Conservation (phyloP, 2,888 invertebrate genomes). For the Orthosia gothica region DNA sequence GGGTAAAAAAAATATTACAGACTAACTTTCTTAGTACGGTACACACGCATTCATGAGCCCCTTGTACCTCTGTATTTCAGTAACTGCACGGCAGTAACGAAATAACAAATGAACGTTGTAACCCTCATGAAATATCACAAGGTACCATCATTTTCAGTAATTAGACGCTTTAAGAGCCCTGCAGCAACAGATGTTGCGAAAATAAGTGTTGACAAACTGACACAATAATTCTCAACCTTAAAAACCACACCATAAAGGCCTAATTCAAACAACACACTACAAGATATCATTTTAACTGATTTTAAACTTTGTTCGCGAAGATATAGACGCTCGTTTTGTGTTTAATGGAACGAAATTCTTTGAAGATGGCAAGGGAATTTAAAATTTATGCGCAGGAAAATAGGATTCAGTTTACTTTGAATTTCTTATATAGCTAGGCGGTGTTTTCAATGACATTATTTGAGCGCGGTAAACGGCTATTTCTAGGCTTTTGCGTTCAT, state of each 20-base stretch:
- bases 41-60: slow-evolving; percentile 3
- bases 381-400: slow-evolving; percentile 24
- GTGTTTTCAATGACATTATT: slow-evolving; percentile 68
- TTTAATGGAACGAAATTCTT: slow-evolving; percentile 57
- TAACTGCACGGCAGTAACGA: slow-evolving; percentile 3
- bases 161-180: slow-evolving; percentile 71
- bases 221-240: slow-evolving; percentile 47
- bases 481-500: slow-evolving; percentile 68
- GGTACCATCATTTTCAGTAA: slow-evolving; percentile 74
- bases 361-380: slow-evolving; percentile 31
- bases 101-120: slow-evolving; percentile 55
- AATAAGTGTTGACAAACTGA: slow-evolving; percentile 35
- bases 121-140: slow-evolving; percentile 67
- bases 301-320: slow-evolving; percentile 62
- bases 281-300: slow-evolving; percentile 57
- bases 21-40: slow-evolving; percentile 4
- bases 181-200: slow-evolving; percentile 69
- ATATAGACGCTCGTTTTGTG: slow-evolving; percentile 60
- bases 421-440: slow-evolving; percentile 47
- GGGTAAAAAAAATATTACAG: slow-evolving; percentile 3
- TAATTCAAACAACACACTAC: slow-evolving; percentile 40
- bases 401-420: slow-evolving; percentile 60
- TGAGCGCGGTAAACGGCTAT: slow-evolving; percentile 65
- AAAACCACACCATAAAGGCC: slow-evolving; percentile 41
- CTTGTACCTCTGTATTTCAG: not conserved